These are phyloP conservation scores for Hassar affinis DNA, from an alignment of 2,113 vertebrate genomes.

Conservation along the genomic window DNA sequence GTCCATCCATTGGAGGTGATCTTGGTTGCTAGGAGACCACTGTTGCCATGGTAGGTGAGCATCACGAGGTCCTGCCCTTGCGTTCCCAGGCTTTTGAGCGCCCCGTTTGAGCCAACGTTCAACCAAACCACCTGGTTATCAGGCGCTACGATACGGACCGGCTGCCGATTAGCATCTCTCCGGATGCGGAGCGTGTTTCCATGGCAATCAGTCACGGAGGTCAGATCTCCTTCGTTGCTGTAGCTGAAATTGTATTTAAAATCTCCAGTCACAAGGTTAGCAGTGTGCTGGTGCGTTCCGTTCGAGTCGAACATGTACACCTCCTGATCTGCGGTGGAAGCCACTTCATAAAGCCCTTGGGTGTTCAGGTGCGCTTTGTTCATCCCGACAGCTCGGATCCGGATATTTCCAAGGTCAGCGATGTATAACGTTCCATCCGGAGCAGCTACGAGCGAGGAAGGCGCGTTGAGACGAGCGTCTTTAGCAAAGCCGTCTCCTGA, in stretches of 20 bases:
- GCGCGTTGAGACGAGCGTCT: conserved; percentile 90
- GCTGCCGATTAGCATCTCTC: conserved; percentile 88
- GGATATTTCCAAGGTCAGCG: conserved; percentile 93
- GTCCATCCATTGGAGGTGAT: conserved; percentile 97
- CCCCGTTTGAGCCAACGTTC: conserved; percentile 89
- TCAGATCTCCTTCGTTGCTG: conserved; percentile 91
- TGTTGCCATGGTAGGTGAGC: conserved; percentile 95
- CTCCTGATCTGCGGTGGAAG: conserved; percentile 90
- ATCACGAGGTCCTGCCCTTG: conserved; percentile 91
- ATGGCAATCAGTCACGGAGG: conserved; percentile 87
- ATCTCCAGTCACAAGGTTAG: conserved; percentile 92
- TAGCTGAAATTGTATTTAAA: conserved; percentile 95
- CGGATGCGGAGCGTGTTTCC: conserved; percentile 92
- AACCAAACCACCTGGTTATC: conserved; percentile 98
- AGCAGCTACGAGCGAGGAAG: conserved; percentile 89
- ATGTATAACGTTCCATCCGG: conserved; percentile 92
- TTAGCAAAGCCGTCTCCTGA: conserved; percentile 95
- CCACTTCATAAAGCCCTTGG: conserved; percentile 86
- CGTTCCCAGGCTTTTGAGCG: conserved; percentile 89
- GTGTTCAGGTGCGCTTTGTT: conserved; percentile 82
- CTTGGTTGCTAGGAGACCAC: conserved; percentile 92
- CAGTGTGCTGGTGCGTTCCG: conserved; percentile 92
- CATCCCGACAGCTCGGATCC: conserved; percentile 86
- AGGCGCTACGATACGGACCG: conserved; percentile 90
- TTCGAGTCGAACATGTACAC: conserved; percentile 96